Evolutionary conservation across 2,113 vertebrate species (phyloP).

Genomic region (Rhombomys opimus): DNA sequence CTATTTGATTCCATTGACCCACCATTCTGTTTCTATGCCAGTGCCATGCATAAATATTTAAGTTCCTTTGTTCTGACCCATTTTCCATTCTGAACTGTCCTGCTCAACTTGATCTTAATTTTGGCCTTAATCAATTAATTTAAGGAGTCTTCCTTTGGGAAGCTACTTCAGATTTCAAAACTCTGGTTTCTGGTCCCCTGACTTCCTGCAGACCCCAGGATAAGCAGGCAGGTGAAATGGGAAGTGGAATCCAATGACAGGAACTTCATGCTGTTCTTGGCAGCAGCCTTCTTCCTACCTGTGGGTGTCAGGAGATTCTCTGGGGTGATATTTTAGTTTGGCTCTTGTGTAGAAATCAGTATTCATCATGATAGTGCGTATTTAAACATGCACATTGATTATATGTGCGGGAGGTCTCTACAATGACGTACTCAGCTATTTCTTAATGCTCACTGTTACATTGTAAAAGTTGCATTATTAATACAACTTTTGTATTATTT

Average conservation of each 20-base stretch:
- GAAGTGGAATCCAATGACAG: not conserved
- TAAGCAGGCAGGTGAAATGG: not conserved
- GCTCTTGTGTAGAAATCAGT: not conserved
- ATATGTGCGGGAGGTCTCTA: not conserved
- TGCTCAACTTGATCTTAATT: not conserved
- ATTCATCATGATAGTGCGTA: not conserved
- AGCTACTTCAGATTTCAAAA: constrained; percentile 1
- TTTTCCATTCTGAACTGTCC: not conserved
- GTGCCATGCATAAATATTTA: not conserved
- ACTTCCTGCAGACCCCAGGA: not conserved
- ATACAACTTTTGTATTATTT: not conserved
- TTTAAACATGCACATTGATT: not conserved
- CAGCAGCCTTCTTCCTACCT: not conserved
- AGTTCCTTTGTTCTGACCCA: not conserved
- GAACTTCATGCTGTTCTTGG: not conserved
- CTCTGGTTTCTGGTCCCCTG: not conserved
- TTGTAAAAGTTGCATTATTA: not conserved
- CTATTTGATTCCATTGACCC: no score
- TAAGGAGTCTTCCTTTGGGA: not conserved
- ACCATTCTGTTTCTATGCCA: no score
- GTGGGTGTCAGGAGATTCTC: not conserved
- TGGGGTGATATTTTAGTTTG: not conserved
- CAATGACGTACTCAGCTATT: not conserved
- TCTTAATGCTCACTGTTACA: not conserved
- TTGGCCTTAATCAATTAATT: not conserved